These are phyloP conservation scores for Beris chalybata DNA, from an alignment of 2,888 invertebrate genomes.

Conservation along the genomic window DNA sequence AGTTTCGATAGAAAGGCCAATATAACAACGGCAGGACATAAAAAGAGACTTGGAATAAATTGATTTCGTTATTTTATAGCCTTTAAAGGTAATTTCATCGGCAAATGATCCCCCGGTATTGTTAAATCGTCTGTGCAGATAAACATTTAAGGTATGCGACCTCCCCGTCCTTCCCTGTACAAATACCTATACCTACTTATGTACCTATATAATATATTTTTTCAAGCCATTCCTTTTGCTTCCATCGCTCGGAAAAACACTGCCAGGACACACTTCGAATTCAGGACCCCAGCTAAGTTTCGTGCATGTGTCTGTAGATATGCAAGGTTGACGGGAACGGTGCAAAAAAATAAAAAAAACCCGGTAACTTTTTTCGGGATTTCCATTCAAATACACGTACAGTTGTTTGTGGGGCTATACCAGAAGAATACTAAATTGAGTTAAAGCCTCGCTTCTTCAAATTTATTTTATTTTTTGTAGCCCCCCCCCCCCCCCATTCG, in stretches of 20 bases:
- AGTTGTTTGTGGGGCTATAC: slow-evolving; percentile 31
- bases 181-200: not conserved
- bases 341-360: too few species aligned
- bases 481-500: not conserved
- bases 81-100: slow-evolving; percentile 38
- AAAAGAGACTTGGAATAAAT: slow-evolving; percentile 34
- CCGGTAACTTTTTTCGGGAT: slow-evolving; percentile 31
- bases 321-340: slow-evolving; percentile 16
- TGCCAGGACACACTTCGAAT: too few species aligned
- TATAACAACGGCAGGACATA: slow-evolving; percentile 20
- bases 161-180: not conserved
- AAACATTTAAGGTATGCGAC: slow-evolving; percentile 33
- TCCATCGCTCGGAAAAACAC: too few species aligned
- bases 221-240: not conserved
- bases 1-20: slow-evolving; percentile 10
- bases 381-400: slow-evolving; percentile 34
- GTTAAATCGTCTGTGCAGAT: slow-evolving; percentile 37
- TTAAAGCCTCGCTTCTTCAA: slow-evolving; percentile 26
- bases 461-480: not conserved
- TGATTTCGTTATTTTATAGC: slow-evolving; percentile 37
- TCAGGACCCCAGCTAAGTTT: not conserved
- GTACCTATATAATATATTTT: too few species aligned
- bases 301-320: slow-evolving; percentile 7
- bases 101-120: slow-evolving; percentile 36
- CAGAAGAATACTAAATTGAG: slow-evolving; percentile 33